Evolutionary conservation across 2,888 invertebrate species (phyloP).

Genomic region (Zaprionus lineosus): DNA sequence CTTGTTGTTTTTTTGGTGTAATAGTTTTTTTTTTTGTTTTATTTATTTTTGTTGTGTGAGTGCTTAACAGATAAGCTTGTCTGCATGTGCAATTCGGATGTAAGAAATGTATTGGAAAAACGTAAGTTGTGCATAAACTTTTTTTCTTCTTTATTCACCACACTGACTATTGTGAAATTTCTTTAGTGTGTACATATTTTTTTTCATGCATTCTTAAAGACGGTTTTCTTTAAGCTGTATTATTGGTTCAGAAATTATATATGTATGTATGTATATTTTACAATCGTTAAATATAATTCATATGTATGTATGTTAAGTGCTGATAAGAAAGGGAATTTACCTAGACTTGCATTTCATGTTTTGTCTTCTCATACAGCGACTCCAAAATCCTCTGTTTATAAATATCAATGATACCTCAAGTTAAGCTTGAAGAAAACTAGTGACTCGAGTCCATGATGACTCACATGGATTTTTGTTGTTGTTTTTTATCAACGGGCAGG

Average conservation of each 20-base stretch:
- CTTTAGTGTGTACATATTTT: too few relatives aligned
- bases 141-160: not conserved
- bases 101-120: too few relatives aligned
- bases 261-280: constrained; percentile 23
- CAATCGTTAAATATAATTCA: not conserved
- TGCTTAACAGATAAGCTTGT: not conserved
- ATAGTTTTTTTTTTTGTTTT: too few relatives aligned
- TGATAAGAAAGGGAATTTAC: constrained; percentile 34
- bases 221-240: too few relatives aligned
- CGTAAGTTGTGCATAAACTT: not conserved
- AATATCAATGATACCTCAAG: constrained; percentile 27
- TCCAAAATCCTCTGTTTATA: constrained; percentile 8
- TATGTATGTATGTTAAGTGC: not conserved
- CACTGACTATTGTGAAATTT: not conserved
- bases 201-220: too few relatives aligned
- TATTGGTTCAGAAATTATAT: too few relatives aligned
- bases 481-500: constrained; percentile 49
- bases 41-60: not conserved
- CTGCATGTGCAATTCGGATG: not conserved
- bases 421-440: constrained; percentile 8
- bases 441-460: constrained; percentile 34
- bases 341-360: constrained; percentile 15
- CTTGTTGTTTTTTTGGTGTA: too few relatives aligned
- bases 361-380: too few relatives aligned
- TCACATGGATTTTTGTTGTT: constrained; percentile 37